phyloP scores from a whole-genome alignment of 2,888 invertebrate genomes.

The Gandaritis pyraliata region DNA sequence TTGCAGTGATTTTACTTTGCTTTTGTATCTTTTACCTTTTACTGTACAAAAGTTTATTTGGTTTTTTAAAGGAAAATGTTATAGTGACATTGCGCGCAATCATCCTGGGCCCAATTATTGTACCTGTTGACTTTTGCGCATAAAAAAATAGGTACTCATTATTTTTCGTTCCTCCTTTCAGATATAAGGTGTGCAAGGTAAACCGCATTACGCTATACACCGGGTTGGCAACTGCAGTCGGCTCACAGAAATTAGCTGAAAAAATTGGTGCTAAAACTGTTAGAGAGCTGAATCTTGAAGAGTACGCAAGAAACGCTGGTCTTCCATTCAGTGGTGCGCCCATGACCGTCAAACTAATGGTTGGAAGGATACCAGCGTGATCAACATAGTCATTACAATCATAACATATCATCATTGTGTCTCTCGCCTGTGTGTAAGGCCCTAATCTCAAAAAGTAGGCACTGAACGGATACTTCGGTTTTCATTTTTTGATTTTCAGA shows the following conservation, averaged over 20 bases:
- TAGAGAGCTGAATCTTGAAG: slow-evolving; percentile 20
- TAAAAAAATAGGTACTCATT: too few species aligned
- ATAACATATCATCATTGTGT: background rate
- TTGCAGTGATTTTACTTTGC: too few species aligned
- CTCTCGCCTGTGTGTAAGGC: too few species aligned
- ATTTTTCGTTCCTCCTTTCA: background rate
- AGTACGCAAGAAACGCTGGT: slow-evolving; percentile 19
- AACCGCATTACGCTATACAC: slow-evolving; percentile 26
- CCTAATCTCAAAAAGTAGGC: too few species aligned
- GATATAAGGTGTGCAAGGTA: slow-evolving; percentile 11
- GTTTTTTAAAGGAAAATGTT: too few species aligned
- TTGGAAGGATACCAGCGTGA: slow-evolving; percentile 14
- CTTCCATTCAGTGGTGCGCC: slow-evolving; percentile 20
- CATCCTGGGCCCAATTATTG: too few species aligned
- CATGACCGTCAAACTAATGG: slow-evolving; percentile 26
- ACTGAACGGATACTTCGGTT: too few species aligned
- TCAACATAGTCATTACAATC: background rate
- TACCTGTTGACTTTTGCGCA: too few species aligned
- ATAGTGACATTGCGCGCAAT: too few species aligned
- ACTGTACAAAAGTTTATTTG: too few species aligned
- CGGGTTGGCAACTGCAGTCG: slow-evolving; percentile 46
- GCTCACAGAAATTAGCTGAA: slow-evolving; percentile 47
- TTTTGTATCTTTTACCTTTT: too few species aligned
- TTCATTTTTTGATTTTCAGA: too few species aligned
- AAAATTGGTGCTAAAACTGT: slow-evolving; percentile 45